phyloP scores from a whole-genome alignment of 2,888 invertebrate species.

The Megaustenia siamemsis region DNA sequence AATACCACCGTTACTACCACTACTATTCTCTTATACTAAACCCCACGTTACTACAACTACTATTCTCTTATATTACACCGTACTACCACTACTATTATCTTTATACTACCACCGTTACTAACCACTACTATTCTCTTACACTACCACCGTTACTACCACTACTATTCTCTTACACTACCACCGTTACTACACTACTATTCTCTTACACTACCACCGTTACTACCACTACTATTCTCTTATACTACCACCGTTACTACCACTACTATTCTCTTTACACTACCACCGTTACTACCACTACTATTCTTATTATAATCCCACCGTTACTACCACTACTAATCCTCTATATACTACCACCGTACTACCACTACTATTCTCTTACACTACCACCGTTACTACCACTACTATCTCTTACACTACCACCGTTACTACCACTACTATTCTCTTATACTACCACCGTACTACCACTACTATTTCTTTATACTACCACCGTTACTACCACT shows the following conservation, averaged over 20 bases:
- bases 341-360: background rate
- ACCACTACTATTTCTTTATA: background rate
- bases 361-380: background rate
- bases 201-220: background rate
- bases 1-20: background rate
- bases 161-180: background rate
- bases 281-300: slow-evolving; percentile 33
- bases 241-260: slow-evolving; percentile 5
- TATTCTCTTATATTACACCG: background rate
- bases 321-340: background rate
- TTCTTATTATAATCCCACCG: background rate
- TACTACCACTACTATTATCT: background rate
- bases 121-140: background rate
- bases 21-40: too few relatives aligned
- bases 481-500: slow-evolving; percentile 16
- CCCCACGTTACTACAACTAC: too few relatives aligned
- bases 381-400: background rate
- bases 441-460: slow-evolving; percentile 4
- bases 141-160: background rate
- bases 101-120: background rate
- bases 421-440: background rate
- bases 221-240: slow-evolving; percentile 32
- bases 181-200: background rate
- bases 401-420: background rate
- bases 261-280: slow-evolving; percentile 35